Conservation (phyloP, 2,888 invertebrate genomes). For the Crematogaster levior region DNA sequence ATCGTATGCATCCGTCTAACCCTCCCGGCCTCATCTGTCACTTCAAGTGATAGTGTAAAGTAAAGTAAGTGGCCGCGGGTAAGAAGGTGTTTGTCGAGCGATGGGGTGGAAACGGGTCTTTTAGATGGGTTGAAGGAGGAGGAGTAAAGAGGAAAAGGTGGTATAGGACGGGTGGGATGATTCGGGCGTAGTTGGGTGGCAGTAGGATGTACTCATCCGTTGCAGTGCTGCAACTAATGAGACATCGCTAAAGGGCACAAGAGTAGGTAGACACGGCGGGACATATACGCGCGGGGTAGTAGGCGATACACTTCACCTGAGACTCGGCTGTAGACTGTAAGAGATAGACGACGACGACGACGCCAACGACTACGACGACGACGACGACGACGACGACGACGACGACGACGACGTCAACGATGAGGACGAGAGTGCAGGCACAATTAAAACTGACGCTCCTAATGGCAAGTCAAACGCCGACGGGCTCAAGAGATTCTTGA, state of each 20-base stretch:
- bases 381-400: conserved; percentile 72
- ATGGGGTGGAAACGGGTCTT: conserved; percentile 71
- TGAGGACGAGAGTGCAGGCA: conserved; percentile 83
- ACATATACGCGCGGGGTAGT: conserved; percentile 80
- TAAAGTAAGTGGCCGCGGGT: conserved; percentile 81
- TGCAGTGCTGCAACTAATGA: conserved; percentile 86
- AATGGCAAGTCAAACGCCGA: conserved; percentile 86
- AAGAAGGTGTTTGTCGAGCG: conserved; percentile 83
- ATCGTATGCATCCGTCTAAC: background rate
- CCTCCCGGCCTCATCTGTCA: conserved; percentile 19
- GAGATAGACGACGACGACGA: conserved; percentile 79
- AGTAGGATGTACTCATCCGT: conserved; percentile 83
- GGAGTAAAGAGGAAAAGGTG: conserved; percentile 62
- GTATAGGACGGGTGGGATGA: conserved; percentile 57
- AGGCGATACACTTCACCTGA: conserved; percentile 85
- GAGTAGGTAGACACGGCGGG: conserved; percentile 78
- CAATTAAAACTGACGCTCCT: conserved; percentile 86
- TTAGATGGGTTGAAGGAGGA: conserved; percentile 62
- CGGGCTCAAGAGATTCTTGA: conserved; percentile 85
- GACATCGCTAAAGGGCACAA: conserved; percentile 86
- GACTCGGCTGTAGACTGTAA: conserved; percentile 81
- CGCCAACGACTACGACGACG: conserved; percentile 64
- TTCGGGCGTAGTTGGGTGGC: conserved; percentile 70
- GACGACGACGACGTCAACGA: conserved; percentile 73
- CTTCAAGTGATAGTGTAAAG: conserved; percentile 28